Evolutionary conservation across 2,888 invertebrate species (phyloP), one percentile per base, ranked within the genome.

Genomic region (Diaprepes abbreviatus): DNA sequence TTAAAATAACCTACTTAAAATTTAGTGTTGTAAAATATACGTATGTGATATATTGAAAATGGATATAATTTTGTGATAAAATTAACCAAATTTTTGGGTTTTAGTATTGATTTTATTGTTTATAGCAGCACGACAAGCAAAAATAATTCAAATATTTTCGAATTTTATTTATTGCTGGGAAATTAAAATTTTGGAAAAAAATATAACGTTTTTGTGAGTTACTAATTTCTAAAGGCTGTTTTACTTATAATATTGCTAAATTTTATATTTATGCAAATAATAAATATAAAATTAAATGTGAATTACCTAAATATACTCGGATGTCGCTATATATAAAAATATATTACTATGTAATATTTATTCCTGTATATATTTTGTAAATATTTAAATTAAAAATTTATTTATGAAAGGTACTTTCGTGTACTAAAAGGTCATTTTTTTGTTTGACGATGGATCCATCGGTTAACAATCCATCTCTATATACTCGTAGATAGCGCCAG

Each of bases 281-380:
- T 67, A 62, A 62, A 62, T 62, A 62, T 67, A 45, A 67, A 62
- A 57, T 40, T 33, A 38, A 57, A 63, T 48, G 48, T 66, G 66
- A 66, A 66, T 59, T 66, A 59, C 50, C 66, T 59, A 59, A 57
- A 57, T 66, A 52, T 66, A 66, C 74, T 77, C 72, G 70, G 69
- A 73, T 74, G 67, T 77, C 65, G 48, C 73, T 65, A 65, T 38
- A 50, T 66, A 60, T 17, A 35, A n/a, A n/a, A 24, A 35, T 63
- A 40, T 74, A 76, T 78, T 79, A 77, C 74, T 74, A 66, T 77
- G 75, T 77, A 76, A 78, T 76, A 73, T 74, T 72, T 74, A 74
- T 77, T 75, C 60, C 6, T 78, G 75, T 81, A 78, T 76, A 81
- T 79, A 81, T 79, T 78, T 73, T 80, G 78, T 82, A 81, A 74